Percentiles rank a stretch among this genome's conserved stretches.
Evolutionary conservation across 2,888 invertebrate species (phyloP).

Genomic region (Plagodis pulveraria): DNA sequence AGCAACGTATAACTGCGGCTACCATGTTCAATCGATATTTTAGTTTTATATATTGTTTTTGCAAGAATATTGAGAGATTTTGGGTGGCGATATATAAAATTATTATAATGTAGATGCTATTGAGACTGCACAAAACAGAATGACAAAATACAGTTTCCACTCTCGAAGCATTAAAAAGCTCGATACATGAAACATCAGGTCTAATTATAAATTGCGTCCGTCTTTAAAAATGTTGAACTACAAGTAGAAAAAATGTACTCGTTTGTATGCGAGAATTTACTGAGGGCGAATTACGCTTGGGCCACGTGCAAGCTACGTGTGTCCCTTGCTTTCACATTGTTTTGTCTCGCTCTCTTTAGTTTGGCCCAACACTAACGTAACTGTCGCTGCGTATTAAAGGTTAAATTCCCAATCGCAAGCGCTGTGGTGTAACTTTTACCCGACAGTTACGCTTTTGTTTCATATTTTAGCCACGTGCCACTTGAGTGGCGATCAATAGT

Average conservation of each 20-base stretch:
- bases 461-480: neutral
- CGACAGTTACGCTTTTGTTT: conserved; percentile 20
- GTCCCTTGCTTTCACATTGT: conserved; percentile 6
- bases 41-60: no score
- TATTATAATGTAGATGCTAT: no score
- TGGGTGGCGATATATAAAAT: no score
- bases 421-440: conserved; percentile 17
- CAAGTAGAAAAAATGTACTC: conserved; percentile 16
- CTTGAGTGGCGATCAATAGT: neutral
- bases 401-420: conserved; percentile 23
- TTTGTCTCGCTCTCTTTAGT: conserved; percentile 9
- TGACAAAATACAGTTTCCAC: no score
- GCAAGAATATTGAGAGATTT: no score
- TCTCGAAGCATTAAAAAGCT: no score
- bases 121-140: no score
- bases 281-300: conserved; percentile 6
- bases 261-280: conserved; percentile 15
- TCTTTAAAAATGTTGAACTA: conserved; percentile 6
- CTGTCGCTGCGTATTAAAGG: conserved; percentile 23
- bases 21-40: no score
- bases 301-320: conserved; percentile 9
- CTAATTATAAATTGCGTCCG: neutral
- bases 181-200: neutral
- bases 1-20: no score
- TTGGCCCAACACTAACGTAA: conserved; percentile 25